Percentiles rank a stretch among this genome's conserved stretches.
Conservation (phyloP, 2,888 invertebrate species). For the Plutella xylostella region DNA sequence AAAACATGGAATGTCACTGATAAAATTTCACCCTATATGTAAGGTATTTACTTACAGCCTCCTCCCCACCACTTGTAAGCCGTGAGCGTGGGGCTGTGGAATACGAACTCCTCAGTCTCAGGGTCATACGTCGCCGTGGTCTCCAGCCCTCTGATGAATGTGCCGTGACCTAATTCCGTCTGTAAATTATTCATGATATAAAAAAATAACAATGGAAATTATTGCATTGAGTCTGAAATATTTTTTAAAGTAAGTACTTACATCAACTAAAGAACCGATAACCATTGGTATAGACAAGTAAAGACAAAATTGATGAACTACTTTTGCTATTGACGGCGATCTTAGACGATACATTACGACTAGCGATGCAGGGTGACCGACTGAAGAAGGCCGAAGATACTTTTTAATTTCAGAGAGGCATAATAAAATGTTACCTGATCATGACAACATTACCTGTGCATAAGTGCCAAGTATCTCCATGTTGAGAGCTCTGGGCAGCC, state of each 20-base stretch:
- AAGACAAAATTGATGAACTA: too few relatives aligned
- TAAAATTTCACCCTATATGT: too few relatives aligned
- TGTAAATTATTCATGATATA: too few relatives aligned
- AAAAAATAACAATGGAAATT: too few relatives aligned
- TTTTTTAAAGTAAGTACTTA: not conserved
- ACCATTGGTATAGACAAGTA: too few relatives aligned
- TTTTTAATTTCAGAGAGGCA: not conserved
- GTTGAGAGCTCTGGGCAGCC: constrained; percentile 84
- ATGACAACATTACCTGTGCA: constrained; percentile 74
- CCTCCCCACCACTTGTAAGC: constrained; percentile 98
- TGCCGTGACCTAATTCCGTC: constrained; percentile 96
- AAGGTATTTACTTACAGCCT: constrained; percentile 82
- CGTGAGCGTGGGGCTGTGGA: constrained; percentile 88
- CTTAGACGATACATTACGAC: too few relatives aligned
- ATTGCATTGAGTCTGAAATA: too few relatives aligned
- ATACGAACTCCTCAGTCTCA: constrained; percentile 83
- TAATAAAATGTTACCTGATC: not conserved
- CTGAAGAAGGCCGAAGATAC: too few relatives aligned
- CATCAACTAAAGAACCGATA: too few relatives aligned
- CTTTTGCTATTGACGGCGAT: too few relatives aligned
- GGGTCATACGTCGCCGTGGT: constrained; percentile 94
- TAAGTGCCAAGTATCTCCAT: constrained; percentile 92
- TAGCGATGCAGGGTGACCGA: too few relatives aligned
- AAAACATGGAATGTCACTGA: too few relatives aligned
- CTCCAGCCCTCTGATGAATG: constrained; percentile 91